Base-by-base conservation (phyloP, 37 sponge, comb jelly and placozoan species). In the Ianthella basta region DNA sequence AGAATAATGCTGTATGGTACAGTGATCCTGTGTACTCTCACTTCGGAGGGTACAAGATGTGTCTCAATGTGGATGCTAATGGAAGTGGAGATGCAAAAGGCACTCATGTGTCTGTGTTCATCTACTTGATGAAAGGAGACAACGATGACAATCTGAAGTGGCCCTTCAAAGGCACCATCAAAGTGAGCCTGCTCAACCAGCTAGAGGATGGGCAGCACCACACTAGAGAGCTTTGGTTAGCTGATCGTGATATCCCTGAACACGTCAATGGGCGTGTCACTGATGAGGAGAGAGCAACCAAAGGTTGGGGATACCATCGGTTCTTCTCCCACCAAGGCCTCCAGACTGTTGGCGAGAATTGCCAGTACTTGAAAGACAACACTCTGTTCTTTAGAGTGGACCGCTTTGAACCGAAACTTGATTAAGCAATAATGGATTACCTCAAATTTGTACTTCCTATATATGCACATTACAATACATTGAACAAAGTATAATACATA, bases 81-180 rank as follows among this genome's bases (percentile, higher is more conserved):
- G 88, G 88, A 5, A 41, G 57, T 5, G 80, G 80, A 6, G 67
- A 53, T 10, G 88, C 80, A 0, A 82, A 78, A 77, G 83, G 83
- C 0, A 88, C 84, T n/a, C 88, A 88, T 41, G 55, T 88, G 20
- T 64, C 88, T 13, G 57, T 88, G 16, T 83, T 35, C 66, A 41
- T 83, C 35, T 82, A 77, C 40, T 84, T 69, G 30, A 38, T 83
- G 79, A 56, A 57, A 1, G 84, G 88, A 0, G 73, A 82, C n/a
- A 59, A 59, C 13, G 88, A 88, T 60, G 21, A 70, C 40, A 23
- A 77, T 40, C 55, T 82, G 20, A 30, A 82, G 25, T 88, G 83
- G 83, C 88, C 88, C 20, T 83, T 83, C 66, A 66, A n/a, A 66
- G 68, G 68, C 15, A 15, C 19, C 14, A 66, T 66, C 27, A 23